phyloP scores from a whole-genome alignment of 2,113 vertebrate species.

The Phalacrocorax aristotelis region DNA sequence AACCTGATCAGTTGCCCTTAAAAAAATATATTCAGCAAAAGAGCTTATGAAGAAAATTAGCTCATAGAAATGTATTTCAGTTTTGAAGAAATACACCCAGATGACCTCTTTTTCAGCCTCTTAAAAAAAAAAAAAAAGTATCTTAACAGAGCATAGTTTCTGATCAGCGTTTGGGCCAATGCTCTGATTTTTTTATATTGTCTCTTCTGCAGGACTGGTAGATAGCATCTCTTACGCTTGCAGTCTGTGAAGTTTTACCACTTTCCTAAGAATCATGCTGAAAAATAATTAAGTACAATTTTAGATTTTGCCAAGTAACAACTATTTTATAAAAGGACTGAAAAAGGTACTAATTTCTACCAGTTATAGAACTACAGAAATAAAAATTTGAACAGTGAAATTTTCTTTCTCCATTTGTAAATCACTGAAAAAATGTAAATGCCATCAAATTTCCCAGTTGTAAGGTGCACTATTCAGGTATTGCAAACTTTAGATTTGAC shows the following conservation, averaged over 20 bases:
- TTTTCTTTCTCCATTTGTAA: neutral
- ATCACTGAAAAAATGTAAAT: neutral
- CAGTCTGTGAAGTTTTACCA: neutral
- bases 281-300: neutral
- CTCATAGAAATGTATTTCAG: neutral
- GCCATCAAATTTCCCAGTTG: rapidly evolving
- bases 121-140: neutral
- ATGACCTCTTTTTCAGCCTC: neutral
- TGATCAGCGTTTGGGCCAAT: neutral
- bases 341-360: neutral
- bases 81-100: neutral
- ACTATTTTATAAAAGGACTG: neutral
- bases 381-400: neutral
- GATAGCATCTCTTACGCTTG: neutral
- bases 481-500: neutral
- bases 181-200: neutral
- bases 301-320: neutral
- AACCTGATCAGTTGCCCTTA: neutral
- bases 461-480: neutral
- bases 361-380: neutral
- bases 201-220: neutral
- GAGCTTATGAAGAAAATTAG: neutral
- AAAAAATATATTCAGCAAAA: neutral
- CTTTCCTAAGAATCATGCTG: neutral
- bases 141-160: neutral